phyloP scores from a whole-genome alignment of 1,140 invertebrate species.

The Drosophila nigromelanica region DNA sequence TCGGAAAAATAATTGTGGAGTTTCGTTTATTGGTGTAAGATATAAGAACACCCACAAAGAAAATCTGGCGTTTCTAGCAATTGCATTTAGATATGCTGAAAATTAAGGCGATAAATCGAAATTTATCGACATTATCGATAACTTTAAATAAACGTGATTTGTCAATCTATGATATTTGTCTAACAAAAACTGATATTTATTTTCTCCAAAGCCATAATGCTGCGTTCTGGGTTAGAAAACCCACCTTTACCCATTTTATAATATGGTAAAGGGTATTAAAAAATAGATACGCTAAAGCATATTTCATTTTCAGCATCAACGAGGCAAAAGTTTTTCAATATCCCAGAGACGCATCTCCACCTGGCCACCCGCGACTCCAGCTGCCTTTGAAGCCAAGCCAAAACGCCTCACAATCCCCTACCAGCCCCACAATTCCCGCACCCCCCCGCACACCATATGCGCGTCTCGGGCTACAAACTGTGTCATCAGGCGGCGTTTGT shows the following conservation, averaged over 20 bases:
- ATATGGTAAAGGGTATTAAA: not conserved
- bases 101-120: not conserved
- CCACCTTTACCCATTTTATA: not conserved
- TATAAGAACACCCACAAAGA: too few species aligned
- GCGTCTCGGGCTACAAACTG: conserved; percentile 48
- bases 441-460: not conserved
- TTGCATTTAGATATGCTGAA: not conserved
- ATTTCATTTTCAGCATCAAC: conserved; percentile 77
- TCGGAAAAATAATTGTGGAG: too few species aligned
- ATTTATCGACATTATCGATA: too few species aligned
- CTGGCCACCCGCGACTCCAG: conserved; percentile 2
- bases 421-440: not conserved
- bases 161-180: too few species aligned
- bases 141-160: not conserved
- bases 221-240: too few species aligned
- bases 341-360: conserved; percentile 44
- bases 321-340: conserved; percentile 78
- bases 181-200: too few species aligned
- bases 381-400: conserved; percentile 9
- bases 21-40: too few species aligned
- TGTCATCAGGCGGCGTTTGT: conserved; percentile 64
- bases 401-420: too few species aligned
- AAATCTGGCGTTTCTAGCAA: too few species aligned
- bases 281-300: conserved; percentile 54
- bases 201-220: too few species aligned